Percentiles rank a stretch among this genome's conserved stretches.
Evolutionary conservation across 1,140 invertebrate genomes (phyloP).

Genomic region (Belonocnema kinseyi): DNA sequence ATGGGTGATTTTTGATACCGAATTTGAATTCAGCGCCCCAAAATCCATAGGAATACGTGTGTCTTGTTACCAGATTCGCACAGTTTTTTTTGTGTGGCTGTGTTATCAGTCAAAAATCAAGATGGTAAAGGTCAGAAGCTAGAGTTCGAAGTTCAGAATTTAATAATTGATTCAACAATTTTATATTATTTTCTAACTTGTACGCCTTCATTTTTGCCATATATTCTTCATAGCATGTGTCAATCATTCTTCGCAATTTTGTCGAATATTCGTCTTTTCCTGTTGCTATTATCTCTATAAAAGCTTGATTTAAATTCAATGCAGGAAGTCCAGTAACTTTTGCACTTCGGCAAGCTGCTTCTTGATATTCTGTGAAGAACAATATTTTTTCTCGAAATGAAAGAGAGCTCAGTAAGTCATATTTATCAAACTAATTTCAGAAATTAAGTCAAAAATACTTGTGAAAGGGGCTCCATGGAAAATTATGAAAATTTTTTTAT

Average conservation of each 20-base stretch:
- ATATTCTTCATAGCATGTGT: conserved; percentile 49
- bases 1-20: no score
- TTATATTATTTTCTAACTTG: conserved; percentile 1
- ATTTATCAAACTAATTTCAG: conserved; percentile 8
- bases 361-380: conserved; percentile 57
- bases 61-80: no score
- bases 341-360: conserved; percentile 56
- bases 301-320: conserved; percentile 54
- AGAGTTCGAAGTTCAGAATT: no score
- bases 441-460: conserved; percentile 47
- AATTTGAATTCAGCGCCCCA: no score
- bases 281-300: conserved; percentile 52
- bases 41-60: no score
- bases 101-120: no score
- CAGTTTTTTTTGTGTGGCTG: no score
- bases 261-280: conserved; percentile 38
- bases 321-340: conserved; percentile 51
- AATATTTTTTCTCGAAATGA: neutral
- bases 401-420: neutral
- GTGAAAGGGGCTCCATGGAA: conserved; percentile 66
- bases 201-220: neutral
- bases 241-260: conserved; percentile 51
- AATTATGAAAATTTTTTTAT: conserved; percentile 55
- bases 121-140: no score
- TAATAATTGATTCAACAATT: no score